These are phyloP conservation scores for Erinaceus europaeus DNA, from an alignment of 2,113 vertebrate species.

Conservation along the genomic window DNA sequence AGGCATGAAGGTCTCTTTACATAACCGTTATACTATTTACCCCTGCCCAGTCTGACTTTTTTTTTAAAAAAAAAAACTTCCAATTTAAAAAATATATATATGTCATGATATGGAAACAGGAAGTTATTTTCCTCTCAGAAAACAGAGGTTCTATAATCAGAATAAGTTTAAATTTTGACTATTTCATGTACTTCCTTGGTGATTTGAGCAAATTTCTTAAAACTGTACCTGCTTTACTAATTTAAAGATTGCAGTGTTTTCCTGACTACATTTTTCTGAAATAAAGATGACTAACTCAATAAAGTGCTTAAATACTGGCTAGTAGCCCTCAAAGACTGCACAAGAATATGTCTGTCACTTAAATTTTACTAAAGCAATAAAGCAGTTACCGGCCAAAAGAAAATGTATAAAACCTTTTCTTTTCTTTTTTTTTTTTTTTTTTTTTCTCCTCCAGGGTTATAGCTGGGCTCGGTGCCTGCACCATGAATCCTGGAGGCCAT, in stretches of 20 bases:
- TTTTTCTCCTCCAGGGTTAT: no score
- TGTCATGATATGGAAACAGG: conserved; percentile 18
- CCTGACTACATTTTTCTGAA: no score
- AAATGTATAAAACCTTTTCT: not conserved
- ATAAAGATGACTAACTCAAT: no score
- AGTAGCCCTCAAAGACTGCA: not conserved
- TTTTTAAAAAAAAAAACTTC: no score
- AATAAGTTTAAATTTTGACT: conserved; percentile 4
- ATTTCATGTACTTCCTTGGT: not conserved
- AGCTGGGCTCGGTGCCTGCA: no score
- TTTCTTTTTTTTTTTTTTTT: no score
- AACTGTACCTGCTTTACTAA: conserved; percentile 4
- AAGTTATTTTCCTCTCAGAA: conserved; percentile 32
- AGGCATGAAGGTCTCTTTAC: no score
- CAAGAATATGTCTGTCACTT: not conserved
- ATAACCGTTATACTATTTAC: no score
- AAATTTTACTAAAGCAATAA: conserved; percentile 36
- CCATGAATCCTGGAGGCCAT: no score
- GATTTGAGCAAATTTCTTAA: conserved; percentile 6
- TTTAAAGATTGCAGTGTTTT: conserved; percentile 10
- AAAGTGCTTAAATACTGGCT: not conserved
- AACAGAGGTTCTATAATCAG: not conserved
- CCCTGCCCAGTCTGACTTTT: no score
- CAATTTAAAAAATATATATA: no score
- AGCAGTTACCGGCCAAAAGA: not conserved